Base-by-base conservation (phyloP, 2,888 invertebrate genomes). In the Eugnorisma glareosa region DNA sequence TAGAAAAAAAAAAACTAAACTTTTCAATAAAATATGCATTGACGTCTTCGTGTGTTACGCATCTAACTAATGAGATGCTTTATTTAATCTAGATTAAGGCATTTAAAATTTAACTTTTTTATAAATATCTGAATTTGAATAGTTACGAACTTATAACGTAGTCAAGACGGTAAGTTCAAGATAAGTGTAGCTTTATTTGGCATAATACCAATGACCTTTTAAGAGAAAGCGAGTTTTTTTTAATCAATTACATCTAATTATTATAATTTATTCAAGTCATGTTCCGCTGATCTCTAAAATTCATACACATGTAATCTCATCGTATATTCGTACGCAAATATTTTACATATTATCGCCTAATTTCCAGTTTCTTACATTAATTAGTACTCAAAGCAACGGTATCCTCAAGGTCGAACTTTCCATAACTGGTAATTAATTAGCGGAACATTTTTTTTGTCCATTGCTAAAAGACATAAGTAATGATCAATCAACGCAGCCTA, bases 321-420 rank as follows among this genome's bases (percentile, higher is more conserved):
- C 5, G 0, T 28, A 13, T n/a, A 76, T 66, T 82, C 15, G 24
- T 28, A 24, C n/a, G 66, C 8, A 67, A 71, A 64, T 31, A 63
- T 31, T 63, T 48, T 24, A 28, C 15, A n/a, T 67, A 37, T 28
- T 67, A 37, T 28, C 21, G 10, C 40, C 15, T 13, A n/a, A 5
- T n/a, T 37, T 54, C 45, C 8, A 7, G 51, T 54, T 54, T 70
- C 59, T 67, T 28, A 51, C n/a, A 48, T 54, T 40, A 0, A 35
- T 35, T 35, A 0, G 13, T 54, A 63, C n/a, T 70, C 4, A 15
- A 43, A 43, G 31, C 18, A 70, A 57, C 37, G 67, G 70, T 73
- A 75, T n/a, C 1, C 2, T 70, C 69, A 81, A 85, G 75, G 72
- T 48, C 57, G 24, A 21, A 35, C 24, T 54, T 59, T 67, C 28